Base-by-base conservation (phyloP, 2,888 invertebrate genomes). In the Tetranychus truncatus region DNA sequence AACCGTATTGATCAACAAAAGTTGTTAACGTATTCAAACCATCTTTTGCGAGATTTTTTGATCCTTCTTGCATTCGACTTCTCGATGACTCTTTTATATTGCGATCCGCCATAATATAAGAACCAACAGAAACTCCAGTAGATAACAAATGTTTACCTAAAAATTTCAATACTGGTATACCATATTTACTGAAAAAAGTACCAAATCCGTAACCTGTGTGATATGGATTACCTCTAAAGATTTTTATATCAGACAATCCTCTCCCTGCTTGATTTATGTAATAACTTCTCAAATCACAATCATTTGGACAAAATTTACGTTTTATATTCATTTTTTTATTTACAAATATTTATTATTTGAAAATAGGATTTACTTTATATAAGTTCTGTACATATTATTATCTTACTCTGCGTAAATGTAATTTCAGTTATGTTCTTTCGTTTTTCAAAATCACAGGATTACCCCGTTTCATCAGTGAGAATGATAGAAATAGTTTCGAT, bases 181-280 rank as follows among this genome's bases (percentile, higher is more conserved):
- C 69, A 69, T n/a, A 69, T n/a, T 20, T 3, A 1, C 11, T 20
- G 11, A 69, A 20, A 6, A 69, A 11, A 24, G 69, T 20, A 5
- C 69, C 69, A 69, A 69, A 5, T n/a, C 69, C 69, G 20, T 69
- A 69, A 6, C 69, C 69, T 69, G n/a, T 1, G 6, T 69, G 69
- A 20, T 20, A 69, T 24, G 69, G 69, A 11, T 11, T n/a, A 11
- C 69, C 69, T 69, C 24, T 69, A 24, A 69, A 69, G 11, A 20
- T 20, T 6, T 24, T n/a, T n/a, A 69, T 69, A n/a, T n/a, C n/a
- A n/a, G n/a, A n/a, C n/a, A n/a, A n/a, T n/a, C n/a, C n/a, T n/a
- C n/a, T n/a, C n/a, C n/a, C 69, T 6, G 69, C 69, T 69, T 69
- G 69, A 20, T 5, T 69, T n/a, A 20, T 11, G 1, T 69, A 69